phyloP scores from a whole-genome alignment of 2,888 invertebrate genomes.

The Quadroppia sp. region DNA sequence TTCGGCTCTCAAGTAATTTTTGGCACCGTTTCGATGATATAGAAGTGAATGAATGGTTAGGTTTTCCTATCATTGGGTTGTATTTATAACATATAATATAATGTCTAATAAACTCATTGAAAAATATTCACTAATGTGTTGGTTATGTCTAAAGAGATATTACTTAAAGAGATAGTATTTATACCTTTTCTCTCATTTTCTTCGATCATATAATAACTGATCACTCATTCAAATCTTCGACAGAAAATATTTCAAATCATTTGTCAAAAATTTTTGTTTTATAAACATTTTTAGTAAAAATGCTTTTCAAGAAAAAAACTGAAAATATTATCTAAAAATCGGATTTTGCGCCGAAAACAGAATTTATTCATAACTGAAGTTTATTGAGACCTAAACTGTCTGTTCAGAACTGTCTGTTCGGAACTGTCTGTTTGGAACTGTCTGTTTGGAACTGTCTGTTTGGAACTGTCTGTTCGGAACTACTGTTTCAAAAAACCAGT shows the following conservation, averaged over 20 bases:
- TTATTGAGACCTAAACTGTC: background rate
- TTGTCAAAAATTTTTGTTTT: background rate
- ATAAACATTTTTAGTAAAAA: background rate
- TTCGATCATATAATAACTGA: background rate
- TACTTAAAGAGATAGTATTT: background rate
- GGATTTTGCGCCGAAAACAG: slow-evolving; percentile 19
- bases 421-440: no score
- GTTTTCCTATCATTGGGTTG: slow-evolving; percentile 1
- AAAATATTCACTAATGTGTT: no score
- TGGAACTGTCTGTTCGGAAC: no score
- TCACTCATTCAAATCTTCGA: background rate
- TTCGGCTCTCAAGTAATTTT: slow-evolving; percentile 15
- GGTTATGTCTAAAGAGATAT: no score
- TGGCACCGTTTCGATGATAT: slow-evolving; percentile 15
- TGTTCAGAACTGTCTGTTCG: no score
- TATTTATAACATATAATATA: background rate
- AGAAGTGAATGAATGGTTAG: slow-evolving; percentile 12
- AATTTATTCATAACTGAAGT: background rate
- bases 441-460: no score
- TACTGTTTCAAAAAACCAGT: background rate
- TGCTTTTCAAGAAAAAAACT: no score
- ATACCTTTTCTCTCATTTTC: background rate
- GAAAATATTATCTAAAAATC: background rate
- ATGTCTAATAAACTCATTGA: background rate
- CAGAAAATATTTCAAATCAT: background rate